Evolutionary conservation across 2,888 invertebrate species (phyloP).

Genomic region (Drosophila emarginata): DNA sequence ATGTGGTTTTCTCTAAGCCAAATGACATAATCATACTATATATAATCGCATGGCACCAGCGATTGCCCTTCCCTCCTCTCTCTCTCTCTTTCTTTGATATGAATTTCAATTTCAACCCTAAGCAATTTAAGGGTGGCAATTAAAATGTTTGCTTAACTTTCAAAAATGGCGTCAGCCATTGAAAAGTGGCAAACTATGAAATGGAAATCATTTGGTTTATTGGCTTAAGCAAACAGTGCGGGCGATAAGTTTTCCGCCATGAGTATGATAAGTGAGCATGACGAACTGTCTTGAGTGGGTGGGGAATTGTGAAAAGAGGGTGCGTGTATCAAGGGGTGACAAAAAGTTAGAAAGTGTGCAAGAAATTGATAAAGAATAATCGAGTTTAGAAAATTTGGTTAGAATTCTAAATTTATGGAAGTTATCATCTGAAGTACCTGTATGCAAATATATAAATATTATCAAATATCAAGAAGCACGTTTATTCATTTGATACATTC

Average conservation of each 20-base stretch:
- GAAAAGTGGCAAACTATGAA: slow-evolving; percentile 9
- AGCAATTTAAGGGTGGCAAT: slow-evolving; percentile 67
- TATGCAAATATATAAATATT: too few relatives aligned
- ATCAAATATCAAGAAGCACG: too few relatives aligned
- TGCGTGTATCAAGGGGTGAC: background rate
- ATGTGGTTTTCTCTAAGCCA: slow-evolving; percentile 51
- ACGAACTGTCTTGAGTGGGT: slow-evolving; percentile 45
- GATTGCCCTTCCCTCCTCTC: background rate
- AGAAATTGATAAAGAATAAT: too few relatives aligned
- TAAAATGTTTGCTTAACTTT: slow-evolving; percentile 61
- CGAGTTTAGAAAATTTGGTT: too few relatives aligned
- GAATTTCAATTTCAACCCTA: slow-evolving; percentile 72
- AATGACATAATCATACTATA: slow-evolving; percentile 73
- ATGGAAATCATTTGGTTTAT: slow-evolving; percentile 18
- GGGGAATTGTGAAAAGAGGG: slow-evolving; percentile 13
- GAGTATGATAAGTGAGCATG: slow-evolving; percentile 43
- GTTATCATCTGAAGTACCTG: too few relatives aligned
- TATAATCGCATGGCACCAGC: background rate
- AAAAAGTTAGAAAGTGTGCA: too few relatives aligned
- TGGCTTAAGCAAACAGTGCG: slow-evolving; percentile 35
- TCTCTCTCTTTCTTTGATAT: slow-evolving; percentile 21
- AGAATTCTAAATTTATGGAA: too few relatives aligned
- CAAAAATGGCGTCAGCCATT: slow-evolving; percentile 59
- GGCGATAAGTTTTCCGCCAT: slow-evolving; percentile 34
- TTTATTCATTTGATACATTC: too few relatives aligned